Base-by-base conservation (phyloP, 2,888 invertebrate genomes). In the Microplitis manilae region DNA sequence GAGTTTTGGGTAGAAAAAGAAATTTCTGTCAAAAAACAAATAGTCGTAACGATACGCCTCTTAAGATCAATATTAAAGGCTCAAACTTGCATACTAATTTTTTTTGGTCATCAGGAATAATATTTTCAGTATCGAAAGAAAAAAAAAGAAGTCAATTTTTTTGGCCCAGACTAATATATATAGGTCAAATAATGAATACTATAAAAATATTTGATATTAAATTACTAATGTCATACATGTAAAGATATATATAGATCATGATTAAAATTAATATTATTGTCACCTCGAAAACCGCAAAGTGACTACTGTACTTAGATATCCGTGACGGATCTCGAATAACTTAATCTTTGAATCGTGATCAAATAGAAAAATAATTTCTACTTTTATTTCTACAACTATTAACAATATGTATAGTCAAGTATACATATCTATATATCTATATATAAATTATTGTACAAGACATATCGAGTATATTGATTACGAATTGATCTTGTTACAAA, bases 401-500 rank as follows among this genome's bases (percentile, higher is more conserved):
- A 30, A 30, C 30, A 30, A 30, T 30, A 30, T 30, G 2, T 4
- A 4, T 30, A 30, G 30, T 30, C 4, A 0, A 30, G 2, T 30
- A 30, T 30, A 20, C 20, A 20, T 20, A 20, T 20, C 20, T 20
- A 30, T 30, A 30, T 30, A 30, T 30, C 30, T 30, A 30, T 30
- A 50, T 40, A 70, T 39, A 72, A 40, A 72, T 62, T 70, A n/a
- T 13, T 20, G 50, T 59, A 50, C 13, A 30, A 30, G 50, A 50
- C 50, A 50, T 50, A 50, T 20, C 50, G 59, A 50, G 40, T 9
- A 62, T 75, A 75, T 75, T 68, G 64, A 75, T 75, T 75, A 69
- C 70, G 41, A 30, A 17, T 38, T 50, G 69, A 75, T 75, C 75
- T 20, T 64, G 50, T 75, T 75, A 70, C 69, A 69, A 41, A 50